Conservation (phyloP, 1,140 invertebrate species). For the Harpegnathos saltator region DNA sequence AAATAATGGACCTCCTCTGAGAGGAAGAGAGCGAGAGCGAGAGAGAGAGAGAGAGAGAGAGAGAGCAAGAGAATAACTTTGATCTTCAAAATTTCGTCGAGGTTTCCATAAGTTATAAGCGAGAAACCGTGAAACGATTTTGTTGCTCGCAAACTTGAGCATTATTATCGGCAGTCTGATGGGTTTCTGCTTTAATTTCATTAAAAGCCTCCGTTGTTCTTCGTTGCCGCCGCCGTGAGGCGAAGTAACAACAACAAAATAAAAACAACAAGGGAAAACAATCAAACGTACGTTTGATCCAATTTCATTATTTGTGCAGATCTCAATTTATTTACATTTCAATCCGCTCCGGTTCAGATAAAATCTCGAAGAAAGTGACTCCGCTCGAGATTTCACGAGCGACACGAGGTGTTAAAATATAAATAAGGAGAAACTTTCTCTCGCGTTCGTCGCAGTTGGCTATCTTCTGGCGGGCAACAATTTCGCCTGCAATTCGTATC, state of each 20-base stretch:
- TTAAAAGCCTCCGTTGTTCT: neutral
- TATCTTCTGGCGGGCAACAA: neutral
- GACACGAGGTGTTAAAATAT: too few species aligned
- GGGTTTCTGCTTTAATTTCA: conserved; percentile 3
- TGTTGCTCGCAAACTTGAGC: neutral
- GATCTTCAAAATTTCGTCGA: conserved; percentile 5
- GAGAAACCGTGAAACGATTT: neutral
- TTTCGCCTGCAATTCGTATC: neutral
- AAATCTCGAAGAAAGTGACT: too few species aligned
- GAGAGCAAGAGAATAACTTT: conserved; percentile 1
- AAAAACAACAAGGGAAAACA: too few species aligned
- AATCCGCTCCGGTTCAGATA: too few species aligned
- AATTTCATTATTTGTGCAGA: too few species aligned
- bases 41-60: too few species aligned
- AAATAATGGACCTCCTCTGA: conserved; percentile 1
- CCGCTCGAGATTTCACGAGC: neutral
- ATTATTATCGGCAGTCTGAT: conserved; percentile 24
- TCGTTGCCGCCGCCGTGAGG: neutral
- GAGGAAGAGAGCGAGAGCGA: neutral
- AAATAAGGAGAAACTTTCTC: too few species aligned
- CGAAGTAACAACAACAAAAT: neutral
- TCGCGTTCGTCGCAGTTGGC: too few species aligned
- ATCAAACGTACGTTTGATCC: neutral
- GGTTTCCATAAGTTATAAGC: neutral
- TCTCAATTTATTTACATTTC: too few species aligned